phyloP scores from a whole-genome alignment of 2,797 vertebrate genomes.

The Platyrinchus mystaceus region DNA sequence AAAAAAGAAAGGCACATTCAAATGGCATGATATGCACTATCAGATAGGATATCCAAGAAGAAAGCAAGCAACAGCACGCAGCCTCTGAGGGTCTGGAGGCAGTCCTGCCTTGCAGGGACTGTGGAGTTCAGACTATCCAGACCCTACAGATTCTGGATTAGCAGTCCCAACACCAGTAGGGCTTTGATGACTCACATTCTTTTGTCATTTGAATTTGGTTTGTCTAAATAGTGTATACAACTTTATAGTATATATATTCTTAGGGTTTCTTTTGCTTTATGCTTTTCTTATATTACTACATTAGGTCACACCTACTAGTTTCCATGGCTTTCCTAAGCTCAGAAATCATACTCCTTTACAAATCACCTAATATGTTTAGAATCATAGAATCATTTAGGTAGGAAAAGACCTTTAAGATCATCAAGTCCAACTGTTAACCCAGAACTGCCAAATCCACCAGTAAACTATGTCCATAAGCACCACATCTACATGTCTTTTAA shows the following conservation, averaged over 20 bases:
- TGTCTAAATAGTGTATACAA: background rate
- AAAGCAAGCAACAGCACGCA: background rate
- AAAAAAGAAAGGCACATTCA: background rate
- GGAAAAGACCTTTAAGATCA: background rate
- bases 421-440: background rate
- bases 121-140: background rate
- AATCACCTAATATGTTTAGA: background rate
- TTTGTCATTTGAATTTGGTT: background rate
- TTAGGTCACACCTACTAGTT: background rate
- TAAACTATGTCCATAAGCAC: background rate
- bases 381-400: background rate
- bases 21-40: background rate
- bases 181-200: background rate
- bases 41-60: background rate
- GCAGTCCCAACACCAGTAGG: background rate
- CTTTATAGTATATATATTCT: background rate
- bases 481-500: background rate
- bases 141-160: background rate
- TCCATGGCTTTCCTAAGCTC: background rate
- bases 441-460: background rate
- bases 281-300: background rate
- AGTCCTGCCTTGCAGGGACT: background rate
- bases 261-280: background rate
- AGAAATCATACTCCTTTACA: background rate
- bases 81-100: background rate